Evolutionary conservation across 2,888 invertebrate genomes (phyloP), one percentile per base, ranked within the genome.

Genomic region (Parascotia fuliginaria): DNA sequence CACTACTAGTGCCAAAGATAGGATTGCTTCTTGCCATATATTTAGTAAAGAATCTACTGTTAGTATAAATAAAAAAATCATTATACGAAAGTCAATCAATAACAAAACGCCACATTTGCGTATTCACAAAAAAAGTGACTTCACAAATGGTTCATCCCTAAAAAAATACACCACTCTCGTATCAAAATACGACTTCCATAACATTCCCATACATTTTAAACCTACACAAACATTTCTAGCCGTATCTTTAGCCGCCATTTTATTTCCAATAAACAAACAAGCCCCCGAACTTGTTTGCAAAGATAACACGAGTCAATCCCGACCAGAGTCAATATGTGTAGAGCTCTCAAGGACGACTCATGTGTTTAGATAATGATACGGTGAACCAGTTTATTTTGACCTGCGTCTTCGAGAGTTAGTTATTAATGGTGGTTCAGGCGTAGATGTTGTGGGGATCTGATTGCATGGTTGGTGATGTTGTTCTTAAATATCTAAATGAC

Each of bases 321-420:
- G 66, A 73, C 76, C 82, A 85, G 86, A 87, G 87, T 78, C 89
- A 91, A 91, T 90, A 89, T 89, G 67, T 89, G 73, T 75, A 48
- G 54, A 78, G 77, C 85, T 76, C 88, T 89, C 81, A 77, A 85
- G 79, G 79, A 77, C 77, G 63, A 59, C 49, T 24, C 48, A 29
- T 44, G 44, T 80, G 66, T 79, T 81, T 77, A 62, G 56, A 60
- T 67, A 64, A 56, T 50, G 66, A 55, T 60, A 60, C 37, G 15
- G 14, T n/a, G 0, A 29, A 47, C 66, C 60, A 60, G 29, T 52
- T 9, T 42, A 38, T 3, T 2, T 37, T 49, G 56, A 50, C 0
- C 51, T 34, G 1, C 3, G 6, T 9, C 9, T 7, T 19, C 12
- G 7, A 16, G 34, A 2, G 5, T 38, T 28, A 9, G 4, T 7